Evolutionary conservation across 2,797 vertebrate genomes (phyloP), one percentile per base, ranked within the genome.

Genomic region (Lepilemur ruficaudatus): DNA sequence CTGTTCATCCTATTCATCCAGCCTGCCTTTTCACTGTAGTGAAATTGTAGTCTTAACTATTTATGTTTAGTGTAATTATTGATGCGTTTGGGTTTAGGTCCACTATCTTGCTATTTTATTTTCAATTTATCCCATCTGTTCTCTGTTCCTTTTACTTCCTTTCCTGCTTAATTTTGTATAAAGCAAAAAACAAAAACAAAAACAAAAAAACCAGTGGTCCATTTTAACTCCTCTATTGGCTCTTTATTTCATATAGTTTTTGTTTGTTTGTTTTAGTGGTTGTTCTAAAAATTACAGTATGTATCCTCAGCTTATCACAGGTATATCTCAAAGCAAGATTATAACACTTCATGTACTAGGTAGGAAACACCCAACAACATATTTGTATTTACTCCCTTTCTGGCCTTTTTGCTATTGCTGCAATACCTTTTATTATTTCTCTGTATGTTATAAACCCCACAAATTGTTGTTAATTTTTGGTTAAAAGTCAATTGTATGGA

Each of bases 21-120:
- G 28, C 5, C 55, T 57, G 15, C 41, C 35, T 76, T 73, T 89
- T 87, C 48, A 23, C 28, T 67, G 22, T 43, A 78, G 38, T 50
- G 3, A 38, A 2, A 38, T 38, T 38, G 38, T 38, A 38, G 38
- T 38, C 38, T 38, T 38, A 38, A 75, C 20, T 35, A 41, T 52
- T 85, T 83, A 63, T 50, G 61, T 92, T 69, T 96, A 95, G 67
- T 81, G 7, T 87, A 91, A 78, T 94, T 94, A 82, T 61, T 55
- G 43, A 76, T 41, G 61, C 10, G 46, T 32, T 38, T 79, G 57
- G 15, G n/a, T 73, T 89, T 86, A 78, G n/a, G 43, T 78, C 43
- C 10, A 63, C 48, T 85, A 7, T 78, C 14, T 80, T 75, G 70
- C 23, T 93, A 23, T 67, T 89, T 89, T 67, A 85, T 82, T 73